Evolutionary conservation across 2,888 invertebrate genomes (phyloP).

Genomic region (Drosophila anceps): DNA sequence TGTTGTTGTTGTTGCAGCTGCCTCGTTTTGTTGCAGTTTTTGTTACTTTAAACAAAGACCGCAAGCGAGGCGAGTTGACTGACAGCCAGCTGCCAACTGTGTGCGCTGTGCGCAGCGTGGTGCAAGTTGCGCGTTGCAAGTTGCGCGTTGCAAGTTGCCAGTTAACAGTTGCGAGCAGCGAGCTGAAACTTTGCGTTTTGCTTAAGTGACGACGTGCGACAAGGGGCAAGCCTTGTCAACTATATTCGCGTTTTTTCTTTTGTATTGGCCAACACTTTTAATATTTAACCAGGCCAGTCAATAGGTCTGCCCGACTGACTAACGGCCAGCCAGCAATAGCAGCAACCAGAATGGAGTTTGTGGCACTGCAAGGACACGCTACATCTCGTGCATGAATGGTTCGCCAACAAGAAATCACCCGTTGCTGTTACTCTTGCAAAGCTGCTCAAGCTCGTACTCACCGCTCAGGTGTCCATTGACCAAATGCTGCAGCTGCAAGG

Average conservation of each 20-base stretch:
- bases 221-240: constrained; percentile 52
- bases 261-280: constrained; percentile 56
- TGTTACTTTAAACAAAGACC: constrained; percentile 67
- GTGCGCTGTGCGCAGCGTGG: constrained; percentile 3
- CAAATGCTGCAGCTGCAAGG: neutral
- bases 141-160: constrained; percentile 10
- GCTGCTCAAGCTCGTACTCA: constrained; percentile 42
- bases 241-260: constrained; percentile 18
- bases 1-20: constrained; percentile 26
- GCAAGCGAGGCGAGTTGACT: constrained; percentile 43
- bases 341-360: constrained; percentile 27
- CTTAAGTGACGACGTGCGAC: constrained; percentile 78
- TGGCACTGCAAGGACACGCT: constrained; percentile 33
- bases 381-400: constrained; percentile 45
- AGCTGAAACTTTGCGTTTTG: constrained; percentile 66
- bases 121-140: constrained; percentile 21
- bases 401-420: constrained; percentile 36
- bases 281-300: constrained; percentile 63
- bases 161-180: constrained; percentile 14
- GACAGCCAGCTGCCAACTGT: constrained; percentile 35
- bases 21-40: constrained; percentile 13
- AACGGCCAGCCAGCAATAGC: constrained; percentile 13
- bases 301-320: constrained; percentile 38
- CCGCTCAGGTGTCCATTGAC: constrained; percentile 6
- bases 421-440: constrained; percentile 45